Base-by-base conservation (phyloP, 2,797 vertebrate genomes). In the Anguilla pacifica region DNA sequence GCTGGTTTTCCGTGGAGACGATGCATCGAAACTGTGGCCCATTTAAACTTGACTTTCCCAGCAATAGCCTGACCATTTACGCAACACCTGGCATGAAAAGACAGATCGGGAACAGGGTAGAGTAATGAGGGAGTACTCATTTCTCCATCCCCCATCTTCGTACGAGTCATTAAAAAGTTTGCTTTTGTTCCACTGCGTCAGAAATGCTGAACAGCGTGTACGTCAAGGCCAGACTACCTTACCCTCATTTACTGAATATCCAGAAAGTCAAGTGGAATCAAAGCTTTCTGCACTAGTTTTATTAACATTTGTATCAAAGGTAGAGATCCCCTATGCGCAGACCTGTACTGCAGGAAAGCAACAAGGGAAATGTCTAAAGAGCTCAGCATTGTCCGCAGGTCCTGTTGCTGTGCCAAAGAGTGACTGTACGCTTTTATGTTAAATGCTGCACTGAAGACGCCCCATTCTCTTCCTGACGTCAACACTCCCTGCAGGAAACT, bases 91-190 rank as follows among this genome's bases (percentile, higher is more conserved):
- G 84, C n/a, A 35, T 17, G 22, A 49, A 46, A 31, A 49, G 88
- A 87, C 88, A 89, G 88, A 87, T 85, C 86, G 64, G 61, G 88
- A 87, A 49, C 88, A 74, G n/a, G 9, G 83, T n/a, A 82, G 84
- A 89, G 77, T 89, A 89, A 89, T 86, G 88, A 89, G 88, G 59
- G 35, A 87, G 31, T 17, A 19, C 31, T 11, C 72, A 9, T 64
- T 25, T 35, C 55, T 39, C 72, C 79, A 49, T 6, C 57, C 19
- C 43, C 31, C 46, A 46, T 25, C 81, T 9, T 10, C 15, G 31
- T 59, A 22, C 13, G 39, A 77, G 11, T 81, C 84, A 51, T 49
- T 25, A 74, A 59, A 49, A 74, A 85, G 82, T 51, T 17, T 35
- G 49, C 13, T 53, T 28, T 1, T 49, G 83, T 72, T 19, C 53